Evolutionary conservation across 2,797 vertebrate genomes (phyloP).

Genomic region (Myotis daubentonii): DNA sequence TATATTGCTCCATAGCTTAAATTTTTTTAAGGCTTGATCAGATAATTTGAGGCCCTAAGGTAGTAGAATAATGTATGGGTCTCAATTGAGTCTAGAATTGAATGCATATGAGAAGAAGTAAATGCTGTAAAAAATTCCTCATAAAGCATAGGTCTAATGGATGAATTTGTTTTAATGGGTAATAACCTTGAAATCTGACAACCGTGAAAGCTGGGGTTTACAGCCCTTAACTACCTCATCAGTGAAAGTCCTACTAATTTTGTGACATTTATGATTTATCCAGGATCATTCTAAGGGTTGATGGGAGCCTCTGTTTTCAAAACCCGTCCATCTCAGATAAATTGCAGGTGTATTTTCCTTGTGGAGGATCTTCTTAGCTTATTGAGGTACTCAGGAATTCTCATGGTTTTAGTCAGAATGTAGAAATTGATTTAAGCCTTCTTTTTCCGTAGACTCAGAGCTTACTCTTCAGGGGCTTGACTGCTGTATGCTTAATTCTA

Average conservation of each 20-base stretch:
- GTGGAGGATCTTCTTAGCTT: background rate
- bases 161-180: background rate
- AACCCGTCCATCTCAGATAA: background rate
- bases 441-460: background rate
- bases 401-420: constrained; percentile 12
- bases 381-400: background rate
- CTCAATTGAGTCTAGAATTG: background rate
- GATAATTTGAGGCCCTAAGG: background rate
- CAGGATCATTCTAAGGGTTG: background rate
- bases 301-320: background rate
- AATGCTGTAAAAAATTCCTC: background rate
- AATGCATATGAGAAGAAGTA: background rate
- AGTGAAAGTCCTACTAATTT: background rate
- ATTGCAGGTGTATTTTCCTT: background rate
- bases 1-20: background rate
- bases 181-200: constrained; percentile 8
- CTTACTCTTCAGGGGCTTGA: background rate
- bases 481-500: background rate
- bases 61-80: background rate
- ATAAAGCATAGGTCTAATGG: background rate
- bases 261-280: constrained; percentile 34
- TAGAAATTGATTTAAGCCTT: background rate
- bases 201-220: background rate
- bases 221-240: background rate
- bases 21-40: constrained; percentile 2